These are phyloP conservation scores for Rattus rattus DNA, from an alignment of 2,113 vertebrate species.

Conservation along the genomic window DNA sequence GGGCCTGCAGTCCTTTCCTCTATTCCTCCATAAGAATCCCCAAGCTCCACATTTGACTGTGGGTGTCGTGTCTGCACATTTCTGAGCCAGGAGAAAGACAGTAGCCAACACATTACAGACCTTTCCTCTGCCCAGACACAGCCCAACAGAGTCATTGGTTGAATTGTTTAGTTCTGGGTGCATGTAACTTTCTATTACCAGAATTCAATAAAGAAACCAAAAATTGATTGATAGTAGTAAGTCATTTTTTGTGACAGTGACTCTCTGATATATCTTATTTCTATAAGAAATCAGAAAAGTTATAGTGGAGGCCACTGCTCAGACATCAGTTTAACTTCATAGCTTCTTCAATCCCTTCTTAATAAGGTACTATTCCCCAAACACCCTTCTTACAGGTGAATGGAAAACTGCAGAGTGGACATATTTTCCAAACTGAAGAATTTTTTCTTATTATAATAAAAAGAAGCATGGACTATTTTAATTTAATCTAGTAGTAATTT, in stretches of 20 bases:
- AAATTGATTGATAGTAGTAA: not conserved
- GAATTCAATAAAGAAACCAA: slow-evolving; percentile 34
- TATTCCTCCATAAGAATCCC: no score
- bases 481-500: slow-evolving; percentile 25
- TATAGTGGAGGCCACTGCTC: not conserved
- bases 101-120: not conserved
- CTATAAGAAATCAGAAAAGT: not conserved
- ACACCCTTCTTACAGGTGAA: not conserved
- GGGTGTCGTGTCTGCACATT: not conserved
- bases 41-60: no score
- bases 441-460: not conserved
- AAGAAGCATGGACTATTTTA: slow-evolving; percentile 37
- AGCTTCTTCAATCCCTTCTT: not conserved
- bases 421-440: slow-evolving; percentile 30
- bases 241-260: not conserved
- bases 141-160: not conserved
- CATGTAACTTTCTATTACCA: not conserved
- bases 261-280: not conserved
- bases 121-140: not conserved
- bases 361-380: not conserved
- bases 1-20: no score
- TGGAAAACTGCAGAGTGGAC: not conserved
- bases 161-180: not conserved
- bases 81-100: not conserved
- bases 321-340: slow-evolving; percentile 16